These are phyloP conservation scores for Gnathonemus echidnorhynchus DNA, from an alignment of 2,113 vertebrate genomes.

Conservation along the genomic window DNA sequence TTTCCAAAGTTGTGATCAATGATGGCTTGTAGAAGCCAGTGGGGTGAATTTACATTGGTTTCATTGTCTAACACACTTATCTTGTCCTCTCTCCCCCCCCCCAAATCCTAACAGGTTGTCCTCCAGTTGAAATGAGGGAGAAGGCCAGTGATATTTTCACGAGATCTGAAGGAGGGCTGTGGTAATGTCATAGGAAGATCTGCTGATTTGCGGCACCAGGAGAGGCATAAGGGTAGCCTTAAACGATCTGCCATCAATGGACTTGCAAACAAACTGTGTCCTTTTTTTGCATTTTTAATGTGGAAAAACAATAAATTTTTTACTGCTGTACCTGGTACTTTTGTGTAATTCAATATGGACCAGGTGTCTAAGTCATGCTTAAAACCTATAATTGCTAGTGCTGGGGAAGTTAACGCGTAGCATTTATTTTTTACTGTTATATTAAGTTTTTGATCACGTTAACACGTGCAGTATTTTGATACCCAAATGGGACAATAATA, in stretches of 20 bases:
- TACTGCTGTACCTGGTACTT: neutral
- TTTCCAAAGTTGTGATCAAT: neutral
- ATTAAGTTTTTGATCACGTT: neutral
- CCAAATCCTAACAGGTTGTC: constrained; percentile 66
- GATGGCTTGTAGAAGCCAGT: neutral
- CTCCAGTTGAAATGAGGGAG: constrained; percentile 71
- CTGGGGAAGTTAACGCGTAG: neutral
- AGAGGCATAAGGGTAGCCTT: neutral
- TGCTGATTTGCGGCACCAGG: neutral
- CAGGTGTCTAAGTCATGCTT: neutral
- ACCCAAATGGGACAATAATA: neutral
- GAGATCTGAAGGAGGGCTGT: neutral
- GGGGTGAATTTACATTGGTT: neutral
- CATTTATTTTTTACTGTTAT: neutral
- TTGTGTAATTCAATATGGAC: neutral
- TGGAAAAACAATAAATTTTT: neutral
- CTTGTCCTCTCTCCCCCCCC: neutral
- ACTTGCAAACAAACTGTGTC: neutral
- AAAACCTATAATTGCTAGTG: neutral
- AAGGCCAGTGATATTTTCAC: neutral
- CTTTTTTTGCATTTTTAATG: neutral
- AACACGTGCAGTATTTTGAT: neutral
- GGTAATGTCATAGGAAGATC: neutral
- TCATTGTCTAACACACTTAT: neutral
- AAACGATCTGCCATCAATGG: neutral